Conservation (phyloP, 2,888 invertebrate genomes). For the Eupithecia centaureata region DNA sequence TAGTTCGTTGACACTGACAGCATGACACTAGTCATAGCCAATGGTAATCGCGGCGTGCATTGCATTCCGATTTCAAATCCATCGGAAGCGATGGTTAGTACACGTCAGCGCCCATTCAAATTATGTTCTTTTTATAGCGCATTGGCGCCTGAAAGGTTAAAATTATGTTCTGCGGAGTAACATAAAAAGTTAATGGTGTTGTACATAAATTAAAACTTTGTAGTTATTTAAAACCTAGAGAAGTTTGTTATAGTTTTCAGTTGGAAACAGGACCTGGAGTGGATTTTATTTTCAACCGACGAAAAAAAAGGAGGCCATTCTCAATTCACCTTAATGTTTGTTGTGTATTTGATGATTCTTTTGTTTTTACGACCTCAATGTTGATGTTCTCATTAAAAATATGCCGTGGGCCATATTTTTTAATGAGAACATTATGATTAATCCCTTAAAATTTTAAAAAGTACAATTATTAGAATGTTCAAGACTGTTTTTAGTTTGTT, state of each 20-base stretch:
- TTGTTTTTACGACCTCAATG: no score
- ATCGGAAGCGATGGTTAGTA: conserved; percentile 25
- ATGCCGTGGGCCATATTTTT: no score
- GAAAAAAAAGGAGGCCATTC: no score
- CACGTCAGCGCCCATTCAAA: conserved; percentile 21
- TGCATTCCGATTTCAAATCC: conserved; percentile 24
- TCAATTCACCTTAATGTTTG: no score
- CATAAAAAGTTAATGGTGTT: neutral
- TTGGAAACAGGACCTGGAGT: neutral
- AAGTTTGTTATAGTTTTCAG: neutral
- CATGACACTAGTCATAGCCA: conserved; percentile 48
- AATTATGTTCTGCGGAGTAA: conserved; percentile 1
- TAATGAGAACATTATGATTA: no score
- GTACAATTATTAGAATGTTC: no score
- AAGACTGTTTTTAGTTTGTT: no score
- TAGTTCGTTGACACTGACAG: conserved; percentile 70
- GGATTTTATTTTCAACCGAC: neutral
- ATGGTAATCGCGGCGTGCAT: conserved; percentile 44
- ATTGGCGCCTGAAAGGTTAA: conserved; percentile 8
- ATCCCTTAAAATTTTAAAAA: no score
- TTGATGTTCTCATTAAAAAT: no score
- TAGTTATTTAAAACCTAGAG: neutral
- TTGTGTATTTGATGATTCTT: no score
- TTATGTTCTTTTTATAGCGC: conserved; percentile 15
- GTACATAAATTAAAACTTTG: neutral